Percentiles rank a stretch among this genome's conserved stretches.
These are phyloP conservation scores for Meloidogyne chitwoodi DNA, from an alignment of 1,140 invertebrate genomes.

Conservation along the genomic window DNA sequence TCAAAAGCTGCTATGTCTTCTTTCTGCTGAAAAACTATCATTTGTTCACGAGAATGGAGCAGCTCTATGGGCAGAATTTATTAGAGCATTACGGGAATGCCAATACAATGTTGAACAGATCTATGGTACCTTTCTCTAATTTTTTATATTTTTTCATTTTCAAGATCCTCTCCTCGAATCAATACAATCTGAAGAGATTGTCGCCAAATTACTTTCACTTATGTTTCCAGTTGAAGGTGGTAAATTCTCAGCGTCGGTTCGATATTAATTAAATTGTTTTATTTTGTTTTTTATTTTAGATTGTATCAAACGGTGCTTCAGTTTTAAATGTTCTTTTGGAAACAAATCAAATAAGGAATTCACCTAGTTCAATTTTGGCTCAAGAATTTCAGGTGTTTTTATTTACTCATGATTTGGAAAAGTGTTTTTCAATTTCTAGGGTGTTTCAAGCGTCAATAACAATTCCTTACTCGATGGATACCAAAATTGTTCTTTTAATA, in stretches of 20 bases:
- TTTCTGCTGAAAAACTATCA: slow-evolving; percentile 25
- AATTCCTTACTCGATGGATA: slow-evolving; percentile 8
- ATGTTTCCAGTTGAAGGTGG: slow-evolving; percentile 25
- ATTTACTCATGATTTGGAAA: background rate
- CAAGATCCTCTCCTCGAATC: slow-evolving; percentile 32
- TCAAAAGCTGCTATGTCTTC: slow-evolving; percentile 5
- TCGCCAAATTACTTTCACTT: slow-evolving; percentile 16
- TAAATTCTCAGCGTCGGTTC: slow-evolving; percentile 6
- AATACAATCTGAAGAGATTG: slow-evolving; percentile 24
- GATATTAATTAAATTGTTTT: slow-evolving; percentile 9
- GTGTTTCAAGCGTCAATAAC: background rate
- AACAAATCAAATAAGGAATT: slow-evolving; percentile 28
- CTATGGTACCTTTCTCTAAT: background rate
- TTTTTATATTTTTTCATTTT: background rate
- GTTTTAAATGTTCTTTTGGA: slow-evolving; percentile 28
- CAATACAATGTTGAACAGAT: slow-evolving; percentile 31
- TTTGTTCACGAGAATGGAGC: slow-evolving; percentile 28
- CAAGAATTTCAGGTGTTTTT: slow-evolving; percentile 21
- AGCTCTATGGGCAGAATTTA: slow-evolving; percentile 31
- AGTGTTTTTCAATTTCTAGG: background rate
- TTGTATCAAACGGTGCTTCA: slow-evolving; percentile 22
- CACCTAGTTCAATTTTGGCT: slow-evolving; percentile 19
- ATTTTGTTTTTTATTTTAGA: slow-evolving; percentile 18
- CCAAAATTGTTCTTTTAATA: slow-evolving; percentile 9
- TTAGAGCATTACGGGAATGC: slow-evolving; percentile 30